Evolutionary conservation across 2,797 vertebrate genomes (phyloP).

Genomic region (Borostomias antarcticus): DNA sequence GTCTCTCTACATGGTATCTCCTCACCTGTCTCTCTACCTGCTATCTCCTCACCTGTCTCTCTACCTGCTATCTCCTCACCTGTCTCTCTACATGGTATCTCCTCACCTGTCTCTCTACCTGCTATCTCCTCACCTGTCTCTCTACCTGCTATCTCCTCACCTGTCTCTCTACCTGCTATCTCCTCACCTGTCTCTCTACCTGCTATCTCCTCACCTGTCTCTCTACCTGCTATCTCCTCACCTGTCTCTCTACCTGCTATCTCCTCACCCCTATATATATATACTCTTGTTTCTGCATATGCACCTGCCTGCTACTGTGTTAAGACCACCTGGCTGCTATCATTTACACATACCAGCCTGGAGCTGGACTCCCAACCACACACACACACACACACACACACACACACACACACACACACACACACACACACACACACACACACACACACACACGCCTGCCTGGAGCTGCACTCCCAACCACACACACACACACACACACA

Average conservation of each 20-base stretch:
- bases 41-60: no score
- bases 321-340: slow-evolving; percentile 38
- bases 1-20: no score
- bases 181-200: slow-evolving; percentile 20
- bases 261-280: slow-evolving; percentile 29
- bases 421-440: slow-evolving; percentile 12
- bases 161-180: not conserved
- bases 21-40: no score
- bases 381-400: slow-evolving; percentile 10
- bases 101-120: no score
- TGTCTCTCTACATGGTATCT: no score
- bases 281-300: not conserved
- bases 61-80: not conserved
- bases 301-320: slow-evolving; percentile 26
- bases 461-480: no score
- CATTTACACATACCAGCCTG: no score
- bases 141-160: not conserved
- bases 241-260: no score
- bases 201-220: no score
- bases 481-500: slow-evolving; percentile 17
- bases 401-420: slow-evolving; percentile 8
- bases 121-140: not conserved
- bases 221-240: no score
- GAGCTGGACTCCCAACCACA: no score
- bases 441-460: no score